These are phyloP conservation scores for Barypeithes pellucidus DNA, from an alignment of 2,888 invertebrate genomes.

Conservation along the genomic window DNA sequence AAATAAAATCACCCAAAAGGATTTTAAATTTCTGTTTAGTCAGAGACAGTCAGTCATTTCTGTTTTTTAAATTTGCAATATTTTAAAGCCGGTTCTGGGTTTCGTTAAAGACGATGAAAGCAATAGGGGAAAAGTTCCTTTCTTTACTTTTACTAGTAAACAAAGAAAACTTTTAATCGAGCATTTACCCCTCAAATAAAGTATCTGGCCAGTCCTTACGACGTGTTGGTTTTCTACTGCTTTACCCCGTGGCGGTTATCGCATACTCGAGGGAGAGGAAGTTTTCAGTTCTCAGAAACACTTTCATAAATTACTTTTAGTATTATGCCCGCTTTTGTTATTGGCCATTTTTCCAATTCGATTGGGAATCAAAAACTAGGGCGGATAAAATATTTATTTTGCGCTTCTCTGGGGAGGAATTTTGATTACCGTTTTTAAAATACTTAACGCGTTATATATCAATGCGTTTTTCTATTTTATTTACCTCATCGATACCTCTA, in stretches of 20 bases:
- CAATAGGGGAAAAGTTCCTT: constrained; percentile 35
- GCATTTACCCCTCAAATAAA: constrained; percentile 62
- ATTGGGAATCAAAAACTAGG: constrained; percentile 48
- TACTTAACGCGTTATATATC: constrained; percentile 6
- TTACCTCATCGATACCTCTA: too few species aligned
- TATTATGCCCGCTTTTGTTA: constrained; percentile 57
- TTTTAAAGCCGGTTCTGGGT: too few species aligned
- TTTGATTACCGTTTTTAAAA: constrained; percentile 23
- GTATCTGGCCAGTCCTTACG: constrained; percentile 58
- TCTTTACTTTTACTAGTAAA: constrained; percentile 50
- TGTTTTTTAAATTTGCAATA: too few species aligned
- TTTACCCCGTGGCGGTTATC: constrained; percentile 60
- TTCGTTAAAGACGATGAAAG: constrained; percentile 36
- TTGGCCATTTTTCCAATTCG: constrained; percentile 54
- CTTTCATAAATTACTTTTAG: constrained; percentile 61
- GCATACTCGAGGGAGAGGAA: constrained; percentile 58
- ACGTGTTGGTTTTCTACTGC: constrained; percentile 57
- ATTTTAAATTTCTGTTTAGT: too few species aligned
- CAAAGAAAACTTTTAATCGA: constrained; percentile 63
- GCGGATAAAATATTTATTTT: constrained; percentile 41
- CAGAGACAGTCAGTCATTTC: too few species aligned
- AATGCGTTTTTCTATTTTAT: neutral
- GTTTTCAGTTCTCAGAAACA: constrained; percentile 60
- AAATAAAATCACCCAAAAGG: too few species aligned
- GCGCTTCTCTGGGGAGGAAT: constrained; percentile 18